Conservation (phyloP, 2,888 invertebrate species). For the Troides aeacus region DNA sequence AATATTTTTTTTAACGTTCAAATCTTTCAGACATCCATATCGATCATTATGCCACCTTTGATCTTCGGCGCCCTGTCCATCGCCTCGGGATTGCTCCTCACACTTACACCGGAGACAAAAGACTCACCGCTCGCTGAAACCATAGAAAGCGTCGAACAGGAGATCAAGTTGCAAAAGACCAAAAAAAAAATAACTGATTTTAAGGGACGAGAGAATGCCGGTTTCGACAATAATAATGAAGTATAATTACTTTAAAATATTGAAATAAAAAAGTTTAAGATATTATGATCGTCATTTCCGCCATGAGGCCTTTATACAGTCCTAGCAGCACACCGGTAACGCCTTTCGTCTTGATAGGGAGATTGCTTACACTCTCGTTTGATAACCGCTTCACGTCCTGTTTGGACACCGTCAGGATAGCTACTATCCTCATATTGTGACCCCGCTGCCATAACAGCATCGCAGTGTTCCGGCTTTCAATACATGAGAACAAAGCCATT, state of each 20-base stretch:
- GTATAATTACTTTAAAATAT: background rate
- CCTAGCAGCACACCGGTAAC: no score
- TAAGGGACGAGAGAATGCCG: background rate
- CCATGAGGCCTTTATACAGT: no score
- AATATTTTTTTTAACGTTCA: background rate
- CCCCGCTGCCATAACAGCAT: no score
- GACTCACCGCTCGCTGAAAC: slow-evolving; percentile 61
- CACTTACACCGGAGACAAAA: slow-evolving; percentile 62
- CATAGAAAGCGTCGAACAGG: slow-evolving; percentile 49
- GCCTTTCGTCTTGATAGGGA: no score
- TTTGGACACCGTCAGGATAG: no score
- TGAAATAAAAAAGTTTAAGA: background rate
- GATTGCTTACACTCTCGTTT: no score
- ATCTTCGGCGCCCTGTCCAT: slow-evolving; percentile 64
- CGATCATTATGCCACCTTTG: slow-evolving; percentile 57
- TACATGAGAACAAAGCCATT: no score
- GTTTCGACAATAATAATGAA: background rate
- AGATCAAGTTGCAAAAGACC: background rate
- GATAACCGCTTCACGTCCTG: no score
- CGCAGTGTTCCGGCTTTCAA: no score
- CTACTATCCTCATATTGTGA: no score
- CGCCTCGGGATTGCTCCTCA: slow-evolving; percentile 50
- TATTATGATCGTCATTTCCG: no score
- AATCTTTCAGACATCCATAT: slow-evolving; percentile 60
- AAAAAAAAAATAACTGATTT: background rate